phyloP scores from a whole-genome alignment of 2,113 vertebrate species.

The Microtus montanus region DNA sequence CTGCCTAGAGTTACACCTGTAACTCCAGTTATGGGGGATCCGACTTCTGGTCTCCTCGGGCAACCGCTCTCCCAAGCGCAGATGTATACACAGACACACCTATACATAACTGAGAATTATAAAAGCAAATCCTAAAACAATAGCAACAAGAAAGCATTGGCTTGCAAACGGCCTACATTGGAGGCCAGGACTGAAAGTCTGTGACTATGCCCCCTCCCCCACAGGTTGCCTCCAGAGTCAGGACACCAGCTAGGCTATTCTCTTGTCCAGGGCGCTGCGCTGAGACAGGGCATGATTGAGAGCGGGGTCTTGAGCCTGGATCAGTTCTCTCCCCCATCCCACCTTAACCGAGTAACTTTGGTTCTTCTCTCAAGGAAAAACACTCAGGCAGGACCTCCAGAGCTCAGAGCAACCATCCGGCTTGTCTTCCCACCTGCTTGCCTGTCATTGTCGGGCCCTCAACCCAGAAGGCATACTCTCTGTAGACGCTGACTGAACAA shows the following conservation, averaged over 20 bases:
- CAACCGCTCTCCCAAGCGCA: neutral
- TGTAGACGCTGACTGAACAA: neutral
- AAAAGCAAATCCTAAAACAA: neutral
- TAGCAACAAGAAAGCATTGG: neutral
- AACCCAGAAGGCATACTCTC: neutral
- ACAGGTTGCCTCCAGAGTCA: neutral
- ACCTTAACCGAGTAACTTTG: neutral
- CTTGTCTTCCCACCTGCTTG: neutral
- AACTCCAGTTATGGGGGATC: too few relatives aligned
- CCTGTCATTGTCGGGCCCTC: neutral
- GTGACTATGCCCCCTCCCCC: neutral
- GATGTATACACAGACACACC: neutral
- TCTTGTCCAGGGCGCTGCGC: neutral
- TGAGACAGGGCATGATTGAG: neutral
- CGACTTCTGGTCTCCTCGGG: neutral
- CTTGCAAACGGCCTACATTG: neutral
- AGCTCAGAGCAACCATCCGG: too few relatives aligned
- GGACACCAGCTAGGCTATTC: neutral
- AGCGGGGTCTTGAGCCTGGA: neutral
- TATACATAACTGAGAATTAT: neutral
- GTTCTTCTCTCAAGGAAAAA: neutral
- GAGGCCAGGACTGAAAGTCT: neutral
- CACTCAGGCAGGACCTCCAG: neutral
- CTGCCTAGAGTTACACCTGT: too few relatives aligned
- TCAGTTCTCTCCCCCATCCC: conserved; percentile 25